phyloP scores from a whole-genome alignment of 2,113 vertebrate genomes.

The Dasypus novemcinctus region DNA sequence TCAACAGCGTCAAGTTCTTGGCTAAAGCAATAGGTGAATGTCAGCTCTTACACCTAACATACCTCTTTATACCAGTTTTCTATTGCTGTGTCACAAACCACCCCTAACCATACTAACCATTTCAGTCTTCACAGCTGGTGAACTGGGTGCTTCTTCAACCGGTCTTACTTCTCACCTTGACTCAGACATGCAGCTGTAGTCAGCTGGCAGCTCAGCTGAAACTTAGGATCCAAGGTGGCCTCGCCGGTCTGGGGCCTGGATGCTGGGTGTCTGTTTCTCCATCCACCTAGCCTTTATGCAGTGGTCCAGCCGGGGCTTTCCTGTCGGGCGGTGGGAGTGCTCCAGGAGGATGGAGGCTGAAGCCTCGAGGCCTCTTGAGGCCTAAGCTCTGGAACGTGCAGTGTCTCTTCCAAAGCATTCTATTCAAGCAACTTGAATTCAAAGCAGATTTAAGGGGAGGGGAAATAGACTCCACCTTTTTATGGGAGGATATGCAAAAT shows the following conservation, averaged over 20 bases:
- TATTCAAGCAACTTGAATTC: not conserved
- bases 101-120: not conserved
- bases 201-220: not conserved
- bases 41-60: not conserved
- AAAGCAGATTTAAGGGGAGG: not conserved
- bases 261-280: not conserved
- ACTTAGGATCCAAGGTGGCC: not conserved
- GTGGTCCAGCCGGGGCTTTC: not conserved
- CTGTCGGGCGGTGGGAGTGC: not conserved
- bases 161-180: not conserved
- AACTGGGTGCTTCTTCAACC: not conserved
- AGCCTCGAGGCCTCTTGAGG: not conserved
- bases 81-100: not conserved
- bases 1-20: slow-evolving; percentile 94
- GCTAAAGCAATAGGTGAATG: slow-evolving; percentile 92
- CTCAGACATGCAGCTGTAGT: not conserved
- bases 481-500: not conserved
- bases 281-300: fast-evolving
- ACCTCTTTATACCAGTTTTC: not conserved
- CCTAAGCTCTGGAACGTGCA: not conserved
- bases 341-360: not conserved
- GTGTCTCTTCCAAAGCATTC: not conserved
- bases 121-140: not conserved
- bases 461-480: not conserved
- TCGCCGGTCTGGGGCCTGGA: not conserved